Evolutionary conservation across 2,888 invertebrate genomes (phyloP).

Genomic region (Nomada lathburiana): DNA sequence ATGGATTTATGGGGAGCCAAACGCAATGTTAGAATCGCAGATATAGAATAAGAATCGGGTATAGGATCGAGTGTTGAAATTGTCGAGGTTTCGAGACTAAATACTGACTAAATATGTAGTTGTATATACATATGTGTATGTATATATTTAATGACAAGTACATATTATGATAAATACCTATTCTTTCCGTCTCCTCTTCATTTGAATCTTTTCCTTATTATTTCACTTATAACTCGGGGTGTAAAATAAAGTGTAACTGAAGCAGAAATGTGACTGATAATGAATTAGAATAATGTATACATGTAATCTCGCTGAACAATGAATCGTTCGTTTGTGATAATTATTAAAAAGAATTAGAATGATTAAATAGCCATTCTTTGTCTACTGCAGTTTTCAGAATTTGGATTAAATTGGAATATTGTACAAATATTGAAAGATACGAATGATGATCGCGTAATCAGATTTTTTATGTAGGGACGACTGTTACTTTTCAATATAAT

Average conservation of each 20-base stretch:
- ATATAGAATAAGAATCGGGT: constrained; percentile 36
- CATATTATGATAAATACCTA: neutral
- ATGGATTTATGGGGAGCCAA: constrained; percentile 43
- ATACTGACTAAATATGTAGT: too few relatives aligned
- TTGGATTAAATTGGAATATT: too few relatives aligned
- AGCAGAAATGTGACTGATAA: constrained; percentile 10
- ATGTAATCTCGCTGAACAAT: neutral
- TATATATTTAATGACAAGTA: constrained; percentile 4
- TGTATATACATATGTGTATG: neutral
- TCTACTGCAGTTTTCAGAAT: too few relatives aligned
- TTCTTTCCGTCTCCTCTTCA: neutral
- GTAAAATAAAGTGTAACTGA: neutral
- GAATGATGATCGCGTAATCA: too few relatives aligned
- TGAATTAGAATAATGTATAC: neutral
- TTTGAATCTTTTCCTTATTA: neutral
- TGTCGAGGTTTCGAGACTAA: constrained; percentile 18
- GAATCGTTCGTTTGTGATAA: constrained; percentile 6
- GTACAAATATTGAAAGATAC: too few relatives aligned
- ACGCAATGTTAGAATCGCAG: constrained; percentile 25
- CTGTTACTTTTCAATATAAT: too few relatives aligned
- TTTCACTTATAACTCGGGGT: neutral
- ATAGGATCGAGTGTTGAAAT: neutral
- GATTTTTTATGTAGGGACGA: too few relatives aligned
- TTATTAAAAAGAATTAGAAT: neutral
- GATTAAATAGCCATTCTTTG: neutral